A percentile compares a stretch with the other conserved stretches of the same genome.
phyloP scores from a whole-genome alignment of 2,888 invertebrate genomes.

The Drosophila quinaria region DNA sequence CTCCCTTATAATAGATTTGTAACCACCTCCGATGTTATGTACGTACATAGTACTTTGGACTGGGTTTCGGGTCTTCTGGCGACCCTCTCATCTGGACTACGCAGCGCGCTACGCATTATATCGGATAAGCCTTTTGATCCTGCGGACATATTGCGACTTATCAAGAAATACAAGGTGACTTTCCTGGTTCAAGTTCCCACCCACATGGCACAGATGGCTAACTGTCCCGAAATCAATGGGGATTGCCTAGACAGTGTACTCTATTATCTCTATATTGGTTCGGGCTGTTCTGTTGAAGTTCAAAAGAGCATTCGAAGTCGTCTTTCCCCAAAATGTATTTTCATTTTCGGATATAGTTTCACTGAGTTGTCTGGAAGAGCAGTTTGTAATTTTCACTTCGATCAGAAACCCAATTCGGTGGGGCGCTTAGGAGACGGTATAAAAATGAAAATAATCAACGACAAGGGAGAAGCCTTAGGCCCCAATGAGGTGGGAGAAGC shows the following conservation, averaged over 20 bases:
- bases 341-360: constrained; percentile 2
- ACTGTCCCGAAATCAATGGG: constrained; percentile 1
- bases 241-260: neutral
- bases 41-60: constrained; percentile 1
- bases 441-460: constrained; percentile 70
- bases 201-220: constrained; percentile 4
- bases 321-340: neutral
- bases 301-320: neutral
- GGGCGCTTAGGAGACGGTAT: constrained; percentile 29
- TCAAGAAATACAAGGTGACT: constrained; percentile 15
- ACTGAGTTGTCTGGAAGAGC: neutral
- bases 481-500: constrained; percentile 72
- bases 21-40: neutral
- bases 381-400: neutral
- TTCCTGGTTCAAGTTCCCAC: neutral
- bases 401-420: constrained; percentile 10
- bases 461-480: constrained; percentile 56
- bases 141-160: neutral
- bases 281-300: neutral
- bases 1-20: neutral
- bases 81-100: neutral
- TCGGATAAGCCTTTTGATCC: constrained; percentile 5
- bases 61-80: neutral
- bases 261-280: constrained; percentile 1
- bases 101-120: constrained; percentile 6